Evolutionary conservation across 2,797 vertebrate genomes (phyloP), one percentile per base, ranked within the genome.

Genomic region (Tenualosa thibaudeaui): DNA sequence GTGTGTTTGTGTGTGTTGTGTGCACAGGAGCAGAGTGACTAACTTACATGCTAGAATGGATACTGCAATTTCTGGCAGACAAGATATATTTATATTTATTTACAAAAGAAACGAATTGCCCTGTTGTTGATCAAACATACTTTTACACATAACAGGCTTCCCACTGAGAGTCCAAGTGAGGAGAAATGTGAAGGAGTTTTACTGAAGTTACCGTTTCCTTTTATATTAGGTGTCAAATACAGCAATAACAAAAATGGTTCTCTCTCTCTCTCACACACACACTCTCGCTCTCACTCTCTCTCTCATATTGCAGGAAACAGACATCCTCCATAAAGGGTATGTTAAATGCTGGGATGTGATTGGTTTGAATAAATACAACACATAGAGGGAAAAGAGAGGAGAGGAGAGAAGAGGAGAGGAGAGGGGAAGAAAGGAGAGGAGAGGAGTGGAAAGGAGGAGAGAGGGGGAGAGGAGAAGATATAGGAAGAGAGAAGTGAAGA

Each of bases 11-110:
- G 31, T 71, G 31, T 31, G 24, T 71, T 17, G 31, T 37, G 24
- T 31, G 26, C 13, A 17, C 10, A 40, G 15, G 71, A 78, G 17
- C 31, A 40, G 4, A 75, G 37, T 8, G 71, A 22, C 71, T 78
- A 78, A 78, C 71, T 78, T 78, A 78, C 40, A 22, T 78, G 71
- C 40, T 46, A 46, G 71, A 78, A 78, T 78, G 71, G 15, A 46
- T 78, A 3, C 17, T 46, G 71, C 43, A n/a, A 78, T 78, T 78
- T 46, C 40, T 78, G 7, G 7, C 40, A 3, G 19, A 19, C 5
- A 22, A 22, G 12, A 78, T 9, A 78, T 19, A 78, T 15, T 15
- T 37, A 15, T 40, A 37, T 40, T 37, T 71, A 17, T 71, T n/a
- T 62, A 62, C 31, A 71, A 37, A 71, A 9, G 3, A 37, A 71